Percentiles rank a stretch among this genome's conserved stretches.
phyloP scores from a whole-genome alignment of 2,797 vertebrate genomes.

The Gallirallus australis region DNA sequence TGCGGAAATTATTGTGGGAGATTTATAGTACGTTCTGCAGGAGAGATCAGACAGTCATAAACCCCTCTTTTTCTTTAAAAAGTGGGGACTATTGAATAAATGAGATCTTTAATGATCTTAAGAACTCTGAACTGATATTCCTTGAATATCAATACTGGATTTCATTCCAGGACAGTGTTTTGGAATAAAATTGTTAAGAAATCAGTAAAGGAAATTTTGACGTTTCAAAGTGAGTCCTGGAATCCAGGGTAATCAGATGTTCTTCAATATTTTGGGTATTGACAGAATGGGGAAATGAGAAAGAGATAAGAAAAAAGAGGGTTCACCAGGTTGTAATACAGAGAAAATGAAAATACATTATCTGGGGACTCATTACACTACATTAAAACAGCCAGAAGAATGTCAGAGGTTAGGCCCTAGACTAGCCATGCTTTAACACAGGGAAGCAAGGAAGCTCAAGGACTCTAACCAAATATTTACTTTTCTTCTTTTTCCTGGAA shows the following conservation, averaged over 20 bases:
- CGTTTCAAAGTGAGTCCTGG: not conserved
- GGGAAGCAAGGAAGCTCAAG: conserved; percentile 6
- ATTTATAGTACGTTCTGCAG: not conserved
- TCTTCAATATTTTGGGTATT: not conserved
- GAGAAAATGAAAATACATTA: not conserved
- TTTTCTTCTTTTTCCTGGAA: not conserved
- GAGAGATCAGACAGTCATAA: conserved; percentile 13
- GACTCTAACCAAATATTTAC: conserved; percentile 14
- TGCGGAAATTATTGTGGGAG: not conserved
- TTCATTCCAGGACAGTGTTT: not conserved
- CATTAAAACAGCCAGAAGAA: not conserved
- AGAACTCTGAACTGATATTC: not conserved
- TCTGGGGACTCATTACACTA: not conserved
- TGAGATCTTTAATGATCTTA: not conserved
- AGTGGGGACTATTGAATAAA: conserved; percentile 11
- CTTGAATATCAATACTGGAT: not conserved
- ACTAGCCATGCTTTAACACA: not conserved
- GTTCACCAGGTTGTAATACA: not conserved
- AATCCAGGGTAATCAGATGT: not conserved
- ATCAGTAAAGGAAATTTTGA: not conserved
- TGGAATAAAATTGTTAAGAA: not conserved
- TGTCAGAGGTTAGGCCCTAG: not conserved
- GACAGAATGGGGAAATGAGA: not conserved
- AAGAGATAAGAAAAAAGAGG: not conserved
- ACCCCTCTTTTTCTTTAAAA: not conserved